Percentiles rank a stretch among this genome's conserved stretches.
These are phyloP conservation scores for Drosophila anomalata DNA, from an alignment of 2,888 invertebrate species.

Conservation along the genomic window DNA sequence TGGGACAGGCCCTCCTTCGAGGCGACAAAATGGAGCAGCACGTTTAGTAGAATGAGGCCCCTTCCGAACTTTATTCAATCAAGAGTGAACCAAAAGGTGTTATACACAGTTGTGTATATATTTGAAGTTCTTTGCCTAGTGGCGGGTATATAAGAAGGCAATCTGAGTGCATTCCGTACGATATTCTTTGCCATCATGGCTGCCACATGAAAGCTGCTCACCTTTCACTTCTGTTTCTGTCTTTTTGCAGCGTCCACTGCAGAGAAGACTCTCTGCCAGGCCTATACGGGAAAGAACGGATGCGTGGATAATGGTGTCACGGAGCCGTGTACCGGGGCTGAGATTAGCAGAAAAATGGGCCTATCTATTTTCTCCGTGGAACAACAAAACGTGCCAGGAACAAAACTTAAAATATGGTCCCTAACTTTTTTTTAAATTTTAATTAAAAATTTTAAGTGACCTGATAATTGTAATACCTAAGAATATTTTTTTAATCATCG, in stretches of 20 bases:
- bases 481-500: too few relatives aligned
- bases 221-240: background rate
- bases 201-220: slow-evolving; percentile 4
- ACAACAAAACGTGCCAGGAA: background rate
- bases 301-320: background rate
- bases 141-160: slow-evolving; percentile 31
- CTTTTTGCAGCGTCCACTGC: background rate
- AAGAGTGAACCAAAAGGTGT: background rate
- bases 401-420: slow-evolving; percentile 23
- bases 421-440: slow-evolving; percentile 23
- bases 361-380: background rate
- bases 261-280: background rate
- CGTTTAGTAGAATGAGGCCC: slow-evolving; percentile 13
- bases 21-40: slow-evolving; percentile 13
- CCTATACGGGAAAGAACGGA: slow-evolving; percentile 9
- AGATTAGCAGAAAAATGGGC: background rate
- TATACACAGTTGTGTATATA: slow-evolving; percentile 3
- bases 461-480: too few relatives aligned
- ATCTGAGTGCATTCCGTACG: background rate
- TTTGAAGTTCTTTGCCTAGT: background rate
- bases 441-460: background rate
- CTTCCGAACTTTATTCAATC: slow-evolving; percentile 7
- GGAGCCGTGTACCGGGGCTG: slow-evolving; percentile 12
- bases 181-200: slow-evolving; percentile 10
- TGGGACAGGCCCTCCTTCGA: background rate